Evolutionary conservation across 2,888 invertebrate genomes (phyloP), one percentile per base, ranked within the genome.

Genomic region (Eledona agricola): DNA sequence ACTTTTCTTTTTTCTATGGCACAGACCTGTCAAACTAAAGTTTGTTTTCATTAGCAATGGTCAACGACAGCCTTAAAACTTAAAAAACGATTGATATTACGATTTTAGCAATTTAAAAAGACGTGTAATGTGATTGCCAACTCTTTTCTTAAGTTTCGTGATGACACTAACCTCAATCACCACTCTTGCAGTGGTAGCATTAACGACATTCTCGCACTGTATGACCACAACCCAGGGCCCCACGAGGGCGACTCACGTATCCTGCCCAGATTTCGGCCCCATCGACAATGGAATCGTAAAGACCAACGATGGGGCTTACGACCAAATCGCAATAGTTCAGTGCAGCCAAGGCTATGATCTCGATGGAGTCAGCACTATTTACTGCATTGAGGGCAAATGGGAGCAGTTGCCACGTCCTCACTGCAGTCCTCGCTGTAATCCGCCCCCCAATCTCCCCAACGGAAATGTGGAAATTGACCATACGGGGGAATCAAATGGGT

Each of bases 371-470:
- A 60, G 69, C n/a, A 70, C 71, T 58, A 63, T 75, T 38, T 58
- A 66, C 12, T 77, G 77, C 49, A 58, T 66, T 11, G 63, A 73
- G 51, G 73, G 74, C 3, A 59, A 62, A 28, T 77, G 77, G 77
- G 69, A 72, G 12, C 25, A 31, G 11, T 42, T 51, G 4, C 13
- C 46, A 1, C 46, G 31, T n/a, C 55, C 64, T 10, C 42, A 51
- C 31, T 77, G 77, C 53, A 58, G 63, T 19, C 62, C 64, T 47
- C 59, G 67, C 6, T 77, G 76, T 59, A 51, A 58, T 22, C 58
- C 70, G 28, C 77, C 77, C 20, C 73, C 72, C 6, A 67, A 63
- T 57, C 52, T 76, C 9, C 61, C 64, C 38, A 68, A 74, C 50
- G 74, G 73, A n/a, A 58, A 58, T 5, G 54, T 72, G 9, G 58